Conservation (phyloP, 2,888 invertebrate genomes). For the Ichneumon xanthorius region DNA sequence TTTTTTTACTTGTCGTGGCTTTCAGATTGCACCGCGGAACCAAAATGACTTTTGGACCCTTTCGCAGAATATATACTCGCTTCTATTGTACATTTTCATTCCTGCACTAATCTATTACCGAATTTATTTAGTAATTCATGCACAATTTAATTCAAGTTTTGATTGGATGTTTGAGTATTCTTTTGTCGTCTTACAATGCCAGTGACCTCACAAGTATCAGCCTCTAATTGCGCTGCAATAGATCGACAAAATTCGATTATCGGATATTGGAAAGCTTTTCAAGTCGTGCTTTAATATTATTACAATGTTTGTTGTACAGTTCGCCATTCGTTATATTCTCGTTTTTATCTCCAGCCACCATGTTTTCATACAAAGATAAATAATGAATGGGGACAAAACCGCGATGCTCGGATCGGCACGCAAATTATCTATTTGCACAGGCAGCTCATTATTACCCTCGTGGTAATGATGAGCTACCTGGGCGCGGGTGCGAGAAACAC, state of each 20-base stretch:
- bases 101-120: neutral
- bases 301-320: neutral
- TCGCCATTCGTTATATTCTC: neutral
- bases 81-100: neutral
- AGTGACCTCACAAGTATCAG: neutral
- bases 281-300: constrained; percentile 5
- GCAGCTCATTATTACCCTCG: constrained; percentile 33
- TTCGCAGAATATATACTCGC: too few species aligned
- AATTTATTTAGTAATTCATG: neutral
- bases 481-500: neutral
- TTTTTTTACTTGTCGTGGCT: too few species aligned
- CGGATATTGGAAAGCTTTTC: constrained; percentile 13
- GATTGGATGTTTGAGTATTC: constrained; percentile 12
- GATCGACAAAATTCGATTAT: constrained; percentile 11
- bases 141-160: neutral
- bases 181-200: neutral
- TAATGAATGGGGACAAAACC: constrained; percentile 13
- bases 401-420: neutral
- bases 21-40: too few species aligned
- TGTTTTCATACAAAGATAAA: constrained; percentile 16
- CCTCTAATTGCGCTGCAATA: constrained; percentile 15
- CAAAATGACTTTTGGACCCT: too few species aligned
- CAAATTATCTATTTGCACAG: constrained; percentile 37
- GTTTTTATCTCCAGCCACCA: neutral
- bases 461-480: constrained; percentile 1